Base-by-base conservation (phyloP, 1,140 invertebrate genomes). In the Meteorus sp. region DNA sequence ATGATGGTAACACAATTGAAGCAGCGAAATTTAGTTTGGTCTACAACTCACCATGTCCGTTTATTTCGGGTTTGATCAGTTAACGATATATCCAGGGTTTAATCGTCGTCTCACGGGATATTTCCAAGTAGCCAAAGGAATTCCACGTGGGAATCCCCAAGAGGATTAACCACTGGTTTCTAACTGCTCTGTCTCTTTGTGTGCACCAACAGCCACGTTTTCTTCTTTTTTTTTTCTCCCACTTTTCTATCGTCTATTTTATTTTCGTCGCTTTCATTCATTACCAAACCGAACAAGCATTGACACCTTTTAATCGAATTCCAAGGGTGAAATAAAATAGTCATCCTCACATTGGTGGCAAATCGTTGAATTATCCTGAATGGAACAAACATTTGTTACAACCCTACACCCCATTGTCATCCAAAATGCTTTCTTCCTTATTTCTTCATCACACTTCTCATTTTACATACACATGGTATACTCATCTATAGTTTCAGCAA, bases 31-130 rank as follows among this genome's bases (percentile, higher is more conserved):
- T 41, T 41, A 23, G 17, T 31, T 35, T 35, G 15, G 50, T 7
- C 13, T 15, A 13, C 20, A 20, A 31, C 8, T 39, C 25, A 22
- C 20, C 13, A 22, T 27, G 41, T 37, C 20, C 20, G 19, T 13
- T 13, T 41, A 37, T 33, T 53, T 35, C 31, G 50, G 29, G 29
- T 7, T 27, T 23, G 7, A 53, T 53, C 51, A 53, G 51, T 53
- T 22, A 33, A 48, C 13, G 48, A 53, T 53, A 53, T 53, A 39
- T 53, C 50, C 23, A 19, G 5, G 4, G 50, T 35, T 52, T 52
- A 52, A 45, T 45, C 17, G 35, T 25, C 15, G 50, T 29, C 50
- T 11, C 29, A 17, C 11, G 47, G 50, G 50, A 19, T 52, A 19
- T 17, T 52, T 37, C 9, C 50, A 15, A 52, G 19, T 2, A 35